Evolutionary conservation across 2,888 invertebrate genomes (phyloP), one percentile per base, ranked within the genome.

Genomic region (Macrosiphum euphorbiae): DNA sequence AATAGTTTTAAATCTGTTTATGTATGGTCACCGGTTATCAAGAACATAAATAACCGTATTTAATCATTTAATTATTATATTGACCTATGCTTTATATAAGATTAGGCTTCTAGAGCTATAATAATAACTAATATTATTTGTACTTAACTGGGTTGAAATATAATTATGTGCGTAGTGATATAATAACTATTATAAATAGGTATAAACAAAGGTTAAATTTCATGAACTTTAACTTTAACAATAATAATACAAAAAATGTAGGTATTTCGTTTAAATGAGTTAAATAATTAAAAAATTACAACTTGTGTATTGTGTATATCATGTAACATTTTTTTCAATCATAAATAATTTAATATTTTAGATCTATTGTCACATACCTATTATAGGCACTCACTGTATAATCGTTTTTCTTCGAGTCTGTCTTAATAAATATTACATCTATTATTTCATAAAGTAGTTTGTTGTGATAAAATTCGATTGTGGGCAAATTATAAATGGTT

Each of bases 1-100:
- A 78, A 78, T 78, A 78, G 35, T 78, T 41, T 55, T 35, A 7
- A 78, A 78, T 78, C 35, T 78, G 78, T 78, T 35, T 78, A 78
- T 78, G 78, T 67, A 78, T 78, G 35, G 35, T 78, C 20, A 4
- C 1, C 20, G 20, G 35, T 78, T 78, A 78, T 78, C 78, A 78
- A 78, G 78, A 78, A 78, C 35, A 78, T 78, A 35, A 78, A 78
- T 78, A 78, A 78, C 78, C 78, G 35, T 78, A 78, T 86, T 86
- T 86, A 86, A 86, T 86, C 86, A 58, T 78, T 78, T 35, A 41
- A 89, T 89, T 52, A 89, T 28, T 28, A 41, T 44, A 78, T 78
- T 89, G 41, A 89, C 89, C 28, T 20, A 28, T 4, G 41, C 44
- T 28, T 78, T 78, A 20, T 20, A 58, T 88, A 88, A 7, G 28